These are phyloP conservation scores for Melinaea marsaeus DNA, from an alignment of 2,888 invertebrate genomes.

Conservation along the genomic window DNA sequence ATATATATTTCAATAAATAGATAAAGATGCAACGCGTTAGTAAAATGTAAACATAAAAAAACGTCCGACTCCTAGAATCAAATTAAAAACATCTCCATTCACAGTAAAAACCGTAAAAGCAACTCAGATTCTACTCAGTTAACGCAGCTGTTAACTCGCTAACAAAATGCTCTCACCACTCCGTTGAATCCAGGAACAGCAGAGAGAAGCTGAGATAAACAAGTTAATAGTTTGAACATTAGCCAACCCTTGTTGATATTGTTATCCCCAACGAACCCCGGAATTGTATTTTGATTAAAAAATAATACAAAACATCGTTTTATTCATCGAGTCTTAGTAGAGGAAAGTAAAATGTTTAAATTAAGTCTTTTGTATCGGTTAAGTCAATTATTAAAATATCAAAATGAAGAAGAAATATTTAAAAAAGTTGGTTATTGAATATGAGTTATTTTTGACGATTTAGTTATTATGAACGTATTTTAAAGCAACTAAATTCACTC, in stretches of 20 bases:
- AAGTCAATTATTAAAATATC: too few relatives aligned
- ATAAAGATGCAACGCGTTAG: too few relatives aligned
- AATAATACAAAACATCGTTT: neutral
- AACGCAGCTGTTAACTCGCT: constrained; percentile 5
- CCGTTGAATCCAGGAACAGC: neutral
- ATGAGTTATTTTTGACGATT: too few relatives aligned
- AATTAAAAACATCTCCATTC: neutral
- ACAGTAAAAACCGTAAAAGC: neutral
- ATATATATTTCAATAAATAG: too few relatives aligned
- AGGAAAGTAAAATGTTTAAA: too few relatives aligned
- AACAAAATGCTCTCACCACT: constrained; percentile 3
- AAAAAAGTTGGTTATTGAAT: too few relatives aligned
- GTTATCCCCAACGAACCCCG: neutral
- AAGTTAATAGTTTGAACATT: constrained; percentile 6
- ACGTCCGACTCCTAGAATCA: neutral
- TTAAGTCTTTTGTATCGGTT: too few relatives aligned
- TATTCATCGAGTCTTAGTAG: too few relatives aligned
- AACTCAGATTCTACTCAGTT: neutral
- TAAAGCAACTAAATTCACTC: too few relatives aligned
- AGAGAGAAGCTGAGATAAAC: constrained; percentile 7
- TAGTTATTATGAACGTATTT: too few relatives aligned
- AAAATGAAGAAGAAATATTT: too few relatives aligned
- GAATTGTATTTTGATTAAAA: neutral
- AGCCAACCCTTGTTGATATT: constrained; percentile 5
- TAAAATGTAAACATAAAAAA: too few relatives aligned